Evolutionary conservation across 1,140 invertebrate species (phyloP), one percentile per base, ranked within the genome.

Genomic region (Apis laboriosa): DNA sequence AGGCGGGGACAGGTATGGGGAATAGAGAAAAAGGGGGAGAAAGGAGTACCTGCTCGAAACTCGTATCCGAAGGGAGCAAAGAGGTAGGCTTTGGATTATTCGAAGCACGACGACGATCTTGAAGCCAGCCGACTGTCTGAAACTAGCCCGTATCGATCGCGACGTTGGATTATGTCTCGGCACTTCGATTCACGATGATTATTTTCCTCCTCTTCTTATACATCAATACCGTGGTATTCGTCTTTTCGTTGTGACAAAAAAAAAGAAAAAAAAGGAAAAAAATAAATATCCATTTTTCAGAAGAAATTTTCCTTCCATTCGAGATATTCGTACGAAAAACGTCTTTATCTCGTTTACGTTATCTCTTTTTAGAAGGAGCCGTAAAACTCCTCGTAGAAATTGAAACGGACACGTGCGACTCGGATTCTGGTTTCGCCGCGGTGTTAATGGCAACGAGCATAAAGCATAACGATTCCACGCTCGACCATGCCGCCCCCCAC

Each of bases 41-140:
- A 72, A 68, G 73, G 24, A 87, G 83, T 70, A 73, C 66, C 56
- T 73, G 79, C 75, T 87, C 71, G 51, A 81, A 75, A 89, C 89
- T 85, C 82, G 79, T 74, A 86, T 80, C 74, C 72, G 73, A 84
- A 77, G 83, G 66, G 83, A 86, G 71, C 85, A 77, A 83, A 86
- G 82, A 68, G 84, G 85, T 86, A 91, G 88, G 89, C 73, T 61
- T 77, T 88, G 90, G 89, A 92, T 93, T 93, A 92, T 92, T 93
- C 91, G 88, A 89, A 67, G 89, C 91, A 92, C 90, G 91, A 91
- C 90, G 89, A 90, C 87, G 79, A 88, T 88, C 81, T 86, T 80
- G 58, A 66, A 84, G 73, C 81, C 77, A 68, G 79, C 74, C 71
- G 73, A 80, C 76, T 84, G 80, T 81, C 80, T 81, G 24, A 80